Percentiles rank a stretch among this genome's conserved stretches.
Evolutionary conservation across 2,888 invertebrate species (phyloP).

Genomic region (Doris montereyensis): DNA sequence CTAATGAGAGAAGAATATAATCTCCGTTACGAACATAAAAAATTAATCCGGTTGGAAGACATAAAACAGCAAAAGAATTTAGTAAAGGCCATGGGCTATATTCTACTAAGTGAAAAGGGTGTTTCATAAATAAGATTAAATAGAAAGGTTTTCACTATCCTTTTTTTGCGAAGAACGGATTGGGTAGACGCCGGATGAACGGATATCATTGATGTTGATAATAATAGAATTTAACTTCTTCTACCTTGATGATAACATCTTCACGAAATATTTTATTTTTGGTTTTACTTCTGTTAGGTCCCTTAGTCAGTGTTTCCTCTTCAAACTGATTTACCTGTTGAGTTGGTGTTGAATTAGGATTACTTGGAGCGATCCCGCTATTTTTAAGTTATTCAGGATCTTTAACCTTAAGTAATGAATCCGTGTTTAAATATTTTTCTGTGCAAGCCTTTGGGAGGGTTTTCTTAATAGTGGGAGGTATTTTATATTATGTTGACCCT

Average conservation of each 20-base stretch:
- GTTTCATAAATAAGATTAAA: too few relatives aligned
- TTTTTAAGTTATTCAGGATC: background rate
- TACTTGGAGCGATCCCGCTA: background rate
- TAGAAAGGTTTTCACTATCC: background rate
- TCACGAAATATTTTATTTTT: background rate
- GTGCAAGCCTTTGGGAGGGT: background rate
- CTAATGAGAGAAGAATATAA: slow-evolving; percentile 41
- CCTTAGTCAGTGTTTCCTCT: background rate
- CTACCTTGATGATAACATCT: background rate
- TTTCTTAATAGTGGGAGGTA: background rate
- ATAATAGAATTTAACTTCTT: background rate
- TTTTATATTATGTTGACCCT: background rate
- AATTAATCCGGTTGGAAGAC: slow-evolving; percentile 52
- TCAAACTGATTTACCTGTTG: background rate
- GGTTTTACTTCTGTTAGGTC: background rate
- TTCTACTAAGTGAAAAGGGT: slow-evolving; percentile 45
- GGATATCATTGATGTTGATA: slow-evolving; percentile 28
- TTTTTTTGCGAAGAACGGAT: too few relatives aligned
- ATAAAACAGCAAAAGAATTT: slow-evolving; percentile 48
- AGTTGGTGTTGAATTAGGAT: background rate
- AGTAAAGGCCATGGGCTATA: slow-evolving; percentile 45
- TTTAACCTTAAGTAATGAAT: background rate
- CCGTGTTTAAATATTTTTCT: background rate
- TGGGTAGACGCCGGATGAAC: background rate
- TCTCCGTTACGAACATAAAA: slow-evolving; percentile 49